These are phyloP conservation scores for Athalia cordata DNA, from an alignment of 2,888 invertebrate species.

Conservation along the genomic window DNA sequence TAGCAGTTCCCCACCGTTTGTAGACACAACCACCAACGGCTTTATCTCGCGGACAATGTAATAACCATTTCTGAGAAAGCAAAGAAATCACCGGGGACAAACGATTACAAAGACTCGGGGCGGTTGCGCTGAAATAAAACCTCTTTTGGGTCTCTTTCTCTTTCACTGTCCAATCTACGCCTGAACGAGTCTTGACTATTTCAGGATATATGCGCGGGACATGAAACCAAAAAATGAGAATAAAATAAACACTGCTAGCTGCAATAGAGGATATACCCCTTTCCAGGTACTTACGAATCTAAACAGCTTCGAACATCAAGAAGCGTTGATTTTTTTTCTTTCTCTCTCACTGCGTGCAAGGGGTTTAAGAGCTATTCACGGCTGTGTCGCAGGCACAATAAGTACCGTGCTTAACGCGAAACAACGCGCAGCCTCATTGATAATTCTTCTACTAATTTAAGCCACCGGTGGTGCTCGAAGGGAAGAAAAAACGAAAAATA, in stretches of 20 bases:
- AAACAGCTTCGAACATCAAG: no score
- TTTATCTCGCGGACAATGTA: constrained; percentile 54
- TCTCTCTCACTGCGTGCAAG: no score
- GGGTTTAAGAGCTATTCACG: not conserved
- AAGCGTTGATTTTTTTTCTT: no score
- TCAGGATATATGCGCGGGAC: constrained; percentile 8
- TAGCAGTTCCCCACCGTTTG: constrained; percentile 26
- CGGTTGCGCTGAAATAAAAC: constrained; percentile 34
- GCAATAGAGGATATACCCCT: no score
- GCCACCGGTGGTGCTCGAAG: constrained; percentile 50
- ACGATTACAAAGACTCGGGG: constrained; percentile 41
- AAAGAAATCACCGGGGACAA: constrained; percentile 50
- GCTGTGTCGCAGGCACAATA: constrained; percentile 48
- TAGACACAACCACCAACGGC: constrained; percentile 39
- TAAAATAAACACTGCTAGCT: not conserved
- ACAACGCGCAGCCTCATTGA: constrained; percentile 50
- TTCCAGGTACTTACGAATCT: no score
- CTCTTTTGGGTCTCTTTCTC: constrained; percentile 22
- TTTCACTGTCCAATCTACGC: constrained; percentile 25
- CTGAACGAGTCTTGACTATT: constrained; percentile 24
- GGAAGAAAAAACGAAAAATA: constrained; percentile 52
- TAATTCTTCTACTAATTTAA: constrained; percentile 56
- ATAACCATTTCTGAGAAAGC: constrained; percentile 55
- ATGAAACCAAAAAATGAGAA: not conserved
- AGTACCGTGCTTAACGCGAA: constrained; percentile 50